Base-by-base conservation (phyloP, 2,797 vertebrate genomes). In the Etheostoma perlongum region DNA sequence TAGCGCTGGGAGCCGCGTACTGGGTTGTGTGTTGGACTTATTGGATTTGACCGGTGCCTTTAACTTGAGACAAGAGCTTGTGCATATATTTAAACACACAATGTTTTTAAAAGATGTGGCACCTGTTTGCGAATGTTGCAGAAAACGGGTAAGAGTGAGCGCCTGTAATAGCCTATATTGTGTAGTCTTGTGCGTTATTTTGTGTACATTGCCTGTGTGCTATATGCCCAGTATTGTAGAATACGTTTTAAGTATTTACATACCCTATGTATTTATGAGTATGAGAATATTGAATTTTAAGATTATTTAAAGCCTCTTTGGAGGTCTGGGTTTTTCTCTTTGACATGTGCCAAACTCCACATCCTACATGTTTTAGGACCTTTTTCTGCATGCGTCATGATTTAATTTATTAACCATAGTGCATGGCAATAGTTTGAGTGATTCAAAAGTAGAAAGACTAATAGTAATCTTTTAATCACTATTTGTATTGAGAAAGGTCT, bases 61-160 rank as follows among this genome's bases (percentile, higher is more conserved):
- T 78, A 46, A 46, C 15, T 54, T 63, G 36, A 76, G 54, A 71
- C 69, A 49, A 63, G 76, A 64, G 63, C 61, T 21, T 67, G 72
- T 59, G 71, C 66, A 44, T 23, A n/a, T 21, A 7, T 67, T 67
- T 63, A 12, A 42, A 69, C 67, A 69, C 89, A 90, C 90, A 18
- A 93, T 95, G 94, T 63, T 90, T 83, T 86, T 93, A 47, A 94
- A 94, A 90, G 83, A 95, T 95, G 94, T 86, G 65, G 87, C 88
- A 87, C 72, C 83, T 88, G 80, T 92, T 92, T 88, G 89, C 94
- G 93, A 95, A 95, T 95, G 94, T 95, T 93, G 91, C 93, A 91
- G 92, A 90, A 92, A 89, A 92, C 88, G 83, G 81, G 87, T 94
- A 90, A 83, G 94, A 95, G 93, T 92, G 93, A 72, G 67, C 61